Percentiles rank a stretch among this genome's conserved stretches.
Evolutionary conservation across 2,797 vertebrate genomes (phyloP).

Genomic region (Heterohyrax brucei): DNA sequence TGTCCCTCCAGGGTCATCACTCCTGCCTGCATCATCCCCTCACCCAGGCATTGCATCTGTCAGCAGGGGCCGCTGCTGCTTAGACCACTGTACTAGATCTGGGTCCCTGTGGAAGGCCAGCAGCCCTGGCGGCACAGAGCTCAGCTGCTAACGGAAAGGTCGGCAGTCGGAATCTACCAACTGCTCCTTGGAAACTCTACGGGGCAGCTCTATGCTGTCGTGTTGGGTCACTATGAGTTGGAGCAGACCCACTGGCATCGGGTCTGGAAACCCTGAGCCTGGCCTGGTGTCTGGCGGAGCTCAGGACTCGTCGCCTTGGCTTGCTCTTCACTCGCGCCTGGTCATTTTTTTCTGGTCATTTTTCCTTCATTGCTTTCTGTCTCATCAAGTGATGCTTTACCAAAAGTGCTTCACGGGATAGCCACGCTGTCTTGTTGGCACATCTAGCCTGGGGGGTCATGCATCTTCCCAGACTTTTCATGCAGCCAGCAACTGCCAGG

Average conservation of each 20-base stretch:
- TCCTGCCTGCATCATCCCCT: no score
- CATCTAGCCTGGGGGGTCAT: neutral
- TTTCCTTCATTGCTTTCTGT: neutral
- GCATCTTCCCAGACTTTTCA: neutral
- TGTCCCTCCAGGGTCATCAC: neutral
- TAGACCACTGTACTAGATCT: neutral
- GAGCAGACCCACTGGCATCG: no score
- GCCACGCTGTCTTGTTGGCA: rapidly evolving
- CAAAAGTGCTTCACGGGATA: rapidly evolving
- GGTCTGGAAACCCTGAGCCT: neutral
- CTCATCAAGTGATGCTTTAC: neutral
- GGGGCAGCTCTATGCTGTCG: no score
- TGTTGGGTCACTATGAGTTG: no score
- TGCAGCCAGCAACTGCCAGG: neutral
- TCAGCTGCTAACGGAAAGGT: no score
- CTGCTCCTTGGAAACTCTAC: no score
- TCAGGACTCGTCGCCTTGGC: neutral
- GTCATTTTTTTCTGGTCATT: no score
- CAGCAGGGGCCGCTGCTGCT: neutral
- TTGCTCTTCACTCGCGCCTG: rapidly evolving
- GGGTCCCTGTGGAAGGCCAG: neutral
- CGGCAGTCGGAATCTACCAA: no score
- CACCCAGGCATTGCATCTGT: no score
- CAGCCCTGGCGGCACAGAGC: neutral
- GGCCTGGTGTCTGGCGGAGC: neutral